Evolutionary conservation across 2,888 invertebrate genomes (phyloP).

Genomic region (Neoaliturus tenellus): DNA sequence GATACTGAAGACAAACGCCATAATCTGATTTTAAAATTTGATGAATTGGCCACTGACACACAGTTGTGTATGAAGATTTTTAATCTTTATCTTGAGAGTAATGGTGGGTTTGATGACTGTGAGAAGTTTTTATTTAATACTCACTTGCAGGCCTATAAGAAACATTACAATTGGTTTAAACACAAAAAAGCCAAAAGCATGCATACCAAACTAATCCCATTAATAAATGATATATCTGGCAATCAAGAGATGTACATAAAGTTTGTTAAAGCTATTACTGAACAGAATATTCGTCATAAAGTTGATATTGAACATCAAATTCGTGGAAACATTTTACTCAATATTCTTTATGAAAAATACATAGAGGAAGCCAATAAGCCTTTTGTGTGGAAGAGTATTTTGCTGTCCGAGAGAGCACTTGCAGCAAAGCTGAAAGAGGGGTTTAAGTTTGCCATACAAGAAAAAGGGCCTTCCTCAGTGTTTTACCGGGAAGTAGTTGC

Average conservation of each 20-base stretch:
- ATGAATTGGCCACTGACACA: neutral
- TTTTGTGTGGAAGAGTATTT: neutral
- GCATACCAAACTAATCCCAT: neutral
- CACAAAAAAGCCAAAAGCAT: neutral
- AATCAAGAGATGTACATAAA: neutral
- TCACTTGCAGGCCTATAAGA: neutral
- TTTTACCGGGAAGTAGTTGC: neutral
- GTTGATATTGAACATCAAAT: neutral
- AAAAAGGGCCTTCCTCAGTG: neutral
- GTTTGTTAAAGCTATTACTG: neutral
- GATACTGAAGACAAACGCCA: neutral
- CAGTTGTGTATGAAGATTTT: neutral
- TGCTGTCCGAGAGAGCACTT: neutral
- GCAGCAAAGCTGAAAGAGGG: neutral
- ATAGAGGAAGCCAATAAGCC: neutral
- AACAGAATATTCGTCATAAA: neutral
- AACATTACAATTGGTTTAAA: slow-evolving; percentile 17
- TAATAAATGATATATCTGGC: neutral
- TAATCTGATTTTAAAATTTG: neutral
- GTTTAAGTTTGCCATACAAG: neutral
- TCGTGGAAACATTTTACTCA: neutral
- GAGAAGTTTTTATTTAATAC: neutral
- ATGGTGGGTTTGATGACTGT: neutral
- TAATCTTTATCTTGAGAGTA: neutral
- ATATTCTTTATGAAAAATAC: neutral